Evolutionary conservation across 2,888 invertebrate genomes (phyloP).

Genomic region (Nowickia ferox): DNA sequence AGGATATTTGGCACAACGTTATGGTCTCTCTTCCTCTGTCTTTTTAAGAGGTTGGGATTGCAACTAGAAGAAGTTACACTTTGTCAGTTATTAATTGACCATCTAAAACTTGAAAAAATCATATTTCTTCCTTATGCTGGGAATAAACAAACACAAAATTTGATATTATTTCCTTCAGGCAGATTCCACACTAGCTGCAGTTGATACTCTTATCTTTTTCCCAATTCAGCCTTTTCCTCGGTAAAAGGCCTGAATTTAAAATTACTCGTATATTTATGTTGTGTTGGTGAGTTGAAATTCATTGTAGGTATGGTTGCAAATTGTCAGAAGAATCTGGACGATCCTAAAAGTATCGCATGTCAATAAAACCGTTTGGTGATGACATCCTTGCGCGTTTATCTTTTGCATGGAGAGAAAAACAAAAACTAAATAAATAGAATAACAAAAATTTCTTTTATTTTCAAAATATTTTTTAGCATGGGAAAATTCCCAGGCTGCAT

Average conservation of each 20-base stretch:
- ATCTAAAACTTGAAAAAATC: constrained; percentile 43
- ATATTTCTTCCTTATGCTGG: constrained; percentile 28
- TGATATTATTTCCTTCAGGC: neutral
- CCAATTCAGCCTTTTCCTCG: neutral
- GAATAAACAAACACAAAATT: constrained; percentile 43
- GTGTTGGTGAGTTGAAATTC: constrained; percentile 1
- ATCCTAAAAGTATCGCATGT: constrained; percentile 64
- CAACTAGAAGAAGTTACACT: constrained; percentile 28
- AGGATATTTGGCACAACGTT: constrained; percentile 69
- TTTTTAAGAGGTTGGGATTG: constrained; percentile 61
- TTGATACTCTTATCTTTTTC: constrained; percentile 47
- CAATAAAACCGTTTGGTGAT: constrained; percentile 59
- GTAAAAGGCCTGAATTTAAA: neutral
- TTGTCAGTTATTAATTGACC: constrained; percentile 69
- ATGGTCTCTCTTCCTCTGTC: constrained; percentile 53
- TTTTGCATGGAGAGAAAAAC: neutral
- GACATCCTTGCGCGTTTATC: constrained; percentile 46
- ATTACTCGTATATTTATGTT: neutral
- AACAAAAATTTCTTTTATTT: constrained; percentile 35
- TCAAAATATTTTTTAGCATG: constrained; percentile 4
- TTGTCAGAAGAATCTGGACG: constrained; percentile 15
- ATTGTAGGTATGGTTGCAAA: constrained; percentile 48
- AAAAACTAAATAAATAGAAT: neutral
- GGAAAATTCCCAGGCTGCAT: constrained; percentile 36
- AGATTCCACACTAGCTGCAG: neutral